Base-by-base conservation (phyloP, 2,113 vertebrate species). In the Macrotus californicus region DNA sequence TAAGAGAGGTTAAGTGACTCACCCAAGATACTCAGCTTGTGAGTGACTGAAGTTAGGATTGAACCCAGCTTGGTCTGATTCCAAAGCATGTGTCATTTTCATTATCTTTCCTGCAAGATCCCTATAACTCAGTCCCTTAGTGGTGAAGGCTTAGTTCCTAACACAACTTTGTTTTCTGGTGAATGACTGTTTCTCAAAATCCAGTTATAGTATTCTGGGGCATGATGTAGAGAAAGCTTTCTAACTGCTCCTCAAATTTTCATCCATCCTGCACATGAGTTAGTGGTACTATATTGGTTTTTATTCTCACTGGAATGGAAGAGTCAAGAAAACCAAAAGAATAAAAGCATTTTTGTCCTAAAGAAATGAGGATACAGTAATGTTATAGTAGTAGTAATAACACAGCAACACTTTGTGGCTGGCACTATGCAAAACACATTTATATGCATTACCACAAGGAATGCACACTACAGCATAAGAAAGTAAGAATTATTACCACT, bases 111-210 rank as follows among this genome's bases (percentile, higher is more conserved):
- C 50, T 76, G 9, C 21, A 39, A 13, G 4, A 26, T 18, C 18
- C 15, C 24, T 29, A 48, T 56, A 75, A 73, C 34, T 43, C 46
- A 39, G 50, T 34, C 39, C 21, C 76, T 84, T 50, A 34, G 16
- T 18, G 26, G 26, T 83, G 13, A 84, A 43, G 29, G 34, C 21
- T 82, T 83, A 69, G 22, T 75, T 75, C 36, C 48, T 89, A 56
- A 73, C 7, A 19, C 13, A 95, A 15, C 36, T 64, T 84, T 43
- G 31, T 84, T 72, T 94, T 81, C 91, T 75, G n/a, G 22, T 15
- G 43, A 72, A 54, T 67, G 31, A 34, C 5, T 18, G 14, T n/a
- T 89, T 69, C 36, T 61, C 61, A 67, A 77, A 88, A 52, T 34
- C 39, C 16, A 81, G 39, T 24, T 48, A 36, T 1, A 16, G 6